Evolutionary conservation across 2,113 vertebrate genomes (phyloP), one percentile per base, ranked within the genome.

Genomic region (Narcine bancroftii): DNA sequence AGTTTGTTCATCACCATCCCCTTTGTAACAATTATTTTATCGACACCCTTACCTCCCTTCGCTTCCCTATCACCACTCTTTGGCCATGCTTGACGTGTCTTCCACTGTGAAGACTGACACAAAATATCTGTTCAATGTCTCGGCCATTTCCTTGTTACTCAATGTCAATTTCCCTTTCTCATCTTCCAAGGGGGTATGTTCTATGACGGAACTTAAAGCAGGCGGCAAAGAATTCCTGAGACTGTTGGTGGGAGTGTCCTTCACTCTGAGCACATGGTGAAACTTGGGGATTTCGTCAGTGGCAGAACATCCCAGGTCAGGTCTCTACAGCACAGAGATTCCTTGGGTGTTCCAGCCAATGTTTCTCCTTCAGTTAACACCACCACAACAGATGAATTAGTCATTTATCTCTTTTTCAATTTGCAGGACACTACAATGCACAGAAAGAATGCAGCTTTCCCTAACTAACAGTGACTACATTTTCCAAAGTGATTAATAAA

Each of bases 371-470:
- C 26, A 79, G 26, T 79, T 45, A 79, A 47, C 76, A 47, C 1
- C 76, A 79, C 36, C 45, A 47, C 24, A 79, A 47, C 26, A 79
- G 45, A 79, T 79, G 24, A 79, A 79, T 50, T 79, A 50, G 42
- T 47, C 45, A 81, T 81, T 81, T 53, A 81, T 47, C 42, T 79
- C 76, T 26, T 79, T 79, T 47, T 79, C 77, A 24, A 81, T 81
- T 81, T 33, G 33, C 33, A 33, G 29, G 29, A 33, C 79, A 26
- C 56, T 83, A 29, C 50, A 56, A 2, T 53, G 29, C 26, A 56
- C 33, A 83, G 17, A 56, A 17, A 33, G 50, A 53, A 29, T 56
- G 11, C 50, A n/a, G 50, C 79, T 33, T 56, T 83, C 47, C 56
- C 50, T 13, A 83, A 83, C 53, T 83, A 83, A 83, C 33, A 87